phyloP scores from a whole-genome alignment of 2,888 invertebrate species.

The Tetramorium bicarinatum region DNA sequence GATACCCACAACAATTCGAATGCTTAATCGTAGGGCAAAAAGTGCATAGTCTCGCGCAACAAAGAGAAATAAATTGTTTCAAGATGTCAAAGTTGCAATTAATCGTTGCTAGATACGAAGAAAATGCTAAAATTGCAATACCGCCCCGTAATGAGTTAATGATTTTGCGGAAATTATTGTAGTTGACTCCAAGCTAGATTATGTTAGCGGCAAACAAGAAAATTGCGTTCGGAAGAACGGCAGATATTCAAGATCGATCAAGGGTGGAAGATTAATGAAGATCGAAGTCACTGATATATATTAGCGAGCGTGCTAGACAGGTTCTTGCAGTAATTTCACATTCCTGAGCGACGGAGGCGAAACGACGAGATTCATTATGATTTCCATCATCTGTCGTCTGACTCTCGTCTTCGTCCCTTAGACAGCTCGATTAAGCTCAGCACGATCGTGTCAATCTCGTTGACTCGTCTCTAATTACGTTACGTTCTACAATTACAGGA shows the following conservation, averaged over 20 bases:
- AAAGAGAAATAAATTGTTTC: background rate
- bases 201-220: slow-evolving; percentile 15
- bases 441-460: slow-evolving; percentile 44
- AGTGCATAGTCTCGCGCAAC: background rate
- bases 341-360: slow-evolving; percentile 50
- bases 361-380: slow-evolving; percentile 55
- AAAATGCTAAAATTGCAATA: background rate
- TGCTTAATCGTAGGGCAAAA: background rate
- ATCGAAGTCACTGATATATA: slow-evolving; percentile 53
- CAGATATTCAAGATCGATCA: slow-evolving; percentile 36
- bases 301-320: slow-evolving; percentile 51
- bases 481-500: slow-evolving; percentile 41
- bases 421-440: slow-evolving; percentile 53
- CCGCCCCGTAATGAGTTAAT: background rate
- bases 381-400: slow-evolving; percentile 57
- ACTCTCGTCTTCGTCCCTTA: slow-evolving; percentile 51
- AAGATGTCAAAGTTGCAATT: background rate
- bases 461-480: slow-evolving; percentile 47
- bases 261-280: slow-evolving; percentile 54
- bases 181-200: background rate
- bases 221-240: slow-evolving; percentile 29
- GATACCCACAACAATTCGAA: background rate
- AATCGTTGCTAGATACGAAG: background rate
- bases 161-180: background rate
- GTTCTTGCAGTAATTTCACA: slow-evolving; percentile 51